Base-by-base conservation (phyloP, 2,797 vertebrate species). In the Bradypus variegatus region DNA sequence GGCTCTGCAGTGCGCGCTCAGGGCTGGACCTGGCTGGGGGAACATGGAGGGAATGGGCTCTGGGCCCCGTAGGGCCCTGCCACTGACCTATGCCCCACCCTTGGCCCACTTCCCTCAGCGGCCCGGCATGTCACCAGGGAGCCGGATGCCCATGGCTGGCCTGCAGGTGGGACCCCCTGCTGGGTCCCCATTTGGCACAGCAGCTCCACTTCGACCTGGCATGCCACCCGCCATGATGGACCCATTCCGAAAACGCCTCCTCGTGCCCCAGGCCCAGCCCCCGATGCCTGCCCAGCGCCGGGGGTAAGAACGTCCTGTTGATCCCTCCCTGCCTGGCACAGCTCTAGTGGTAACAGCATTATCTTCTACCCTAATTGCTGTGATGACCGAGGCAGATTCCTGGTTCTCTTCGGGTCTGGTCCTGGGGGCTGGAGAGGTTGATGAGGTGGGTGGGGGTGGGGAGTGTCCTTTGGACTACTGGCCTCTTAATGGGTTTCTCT, bases 161-260 rank as follows among this genome's bases (percentile, higher is more conserved):
- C 96, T 98, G 96, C 98, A 98, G 83, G 98, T 99, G 97, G 98
- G 98, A 73, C 98, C 98, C 21, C 97, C 98, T 1, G 97, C 99
- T 1, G 98, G 98, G 0, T 98, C 98, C 5, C 98, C 98, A 0
- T 99, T 98, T 1, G 97, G 98, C 90, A 96, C 98, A 73, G 97
- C 96, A 23, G 97, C 99, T 97, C 94, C 98, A 1, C 97, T 99
- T 97, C 97, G 99, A 64, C 97, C 98, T 1, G 98, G 98, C 84
- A 98, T 99, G 98, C 98, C 98, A 33, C 98, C 98, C 87, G 96
- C 98, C 2, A 96, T 98, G 95, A 98, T 99, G 98, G 99, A 99
- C 48, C 97, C 98, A 38, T 98, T 98, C 31, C 97, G 99, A 95
- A 99, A 99, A 95, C 98, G 99, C 41, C 98, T 99, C 94, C 98